Percentiles rank a stretch among this genome's conserved stretches.
Evolutionary conservation across 2,888 invertebrate species (phyloP).

Genomic region (Parnassius smintheus): DNA sequence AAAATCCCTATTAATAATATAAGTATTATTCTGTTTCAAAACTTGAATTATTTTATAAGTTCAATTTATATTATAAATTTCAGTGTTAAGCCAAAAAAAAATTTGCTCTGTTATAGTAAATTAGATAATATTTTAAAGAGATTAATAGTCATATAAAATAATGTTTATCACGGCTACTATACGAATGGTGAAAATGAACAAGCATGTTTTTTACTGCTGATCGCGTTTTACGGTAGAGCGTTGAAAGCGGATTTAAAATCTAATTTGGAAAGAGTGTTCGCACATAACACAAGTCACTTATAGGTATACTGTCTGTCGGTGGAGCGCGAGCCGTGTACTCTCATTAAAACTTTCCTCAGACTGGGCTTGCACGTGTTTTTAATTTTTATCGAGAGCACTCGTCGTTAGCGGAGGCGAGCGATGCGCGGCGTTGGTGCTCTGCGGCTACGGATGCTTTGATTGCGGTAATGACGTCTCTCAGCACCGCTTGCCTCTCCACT

Average conservation of each 20-base stretch:
- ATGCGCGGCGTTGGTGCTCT: conserved; percentile 41
- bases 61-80: too few species aligned
- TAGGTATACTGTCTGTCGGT: conserved; percentile 46
- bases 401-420: conserved; percentile 61
- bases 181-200: neutral
- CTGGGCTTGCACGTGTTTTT: conserved; percentile 80
- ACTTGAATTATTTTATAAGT: too few species aligned
- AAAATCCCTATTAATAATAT: too few species aligned
- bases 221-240: neutral
- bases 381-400: conserved; percentile 81
- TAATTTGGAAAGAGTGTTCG: conserved; percentile 32
- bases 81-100: too few species aligned
- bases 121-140: too few species aligned
- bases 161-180: too few species aligned
- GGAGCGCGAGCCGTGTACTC: conserved; percentile 65
- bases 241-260: conserved; percentile 28
- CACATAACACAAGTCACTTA: conserved; percentile 30
- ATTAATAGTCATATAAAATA: too few species aligned
- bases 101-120: too few species aligned
- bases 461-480: conserved; percentile 78
- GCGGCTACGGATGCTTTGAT: conserved; percentile 74
- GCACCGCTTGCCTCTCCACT: conserved; percentile 50
- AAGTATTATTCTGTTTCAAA: too few species aligned
- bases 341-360: conserved; percentile 81
- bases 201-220: neutral